Base-by-base conservation (phyloP, 1,140 invertebrate species). In the Choristoneura fumiferana region DNA sequence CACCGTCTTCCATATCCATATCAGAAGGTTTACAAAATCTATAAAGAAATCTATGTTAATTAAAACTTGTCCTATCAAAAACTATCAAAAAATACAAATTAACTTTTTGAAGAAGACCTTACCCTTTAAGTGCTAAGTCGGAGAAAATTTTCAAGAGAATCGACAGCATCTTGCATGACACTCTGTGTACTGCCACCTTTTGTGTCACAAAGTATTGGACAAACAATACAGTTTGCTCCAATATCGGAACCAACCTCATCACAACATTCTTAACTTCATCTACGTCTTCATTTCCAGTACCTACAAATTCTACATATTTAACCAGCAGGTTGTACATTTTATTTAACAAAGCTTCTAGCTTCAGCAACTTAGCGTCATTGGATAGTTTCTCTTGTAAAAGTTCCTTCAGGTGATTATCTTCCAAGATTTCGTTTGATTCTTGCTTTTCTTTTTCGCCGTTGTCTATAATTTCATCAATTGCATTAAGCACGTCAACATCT, bases 1-100 rank as follows among this genome's bases (percentile, higher is more conserved):
- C 90, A 12, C 90, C 89, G 8, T 92, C 91, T 59, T 93, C 92
- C 75, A 94, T 93, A n/a, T 94, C 93, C 2, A 95, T 85, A 75
- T 98, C 96, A 14, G 95, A 93, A 9, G 98, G 97, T 53, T 97
- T 92, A 77, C 98, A 98, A 85, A 99, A 99, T 39, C 98, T 98
- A 90, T 10, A 55, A 65, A 59, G 55, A 22, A 18, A 45, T 45
- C 1, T 29, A 29, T 2, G 17, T 18, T 17, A 18, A 15, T 9
- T 40, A 43, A 29, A 3, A 29, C 4, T 17, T 18, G 15, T 17
- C 9, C 9, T n/a, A n/a, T n/a, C n/a, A n/a, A n/a, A n/a, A n/a
- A 18, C 39, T 10, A 43, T 10, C 36, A 53, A 5, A 22, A 63
- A 54, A n/a, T 59, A 38, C 57, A 9, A 54, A 54, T 52, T 38